Conservation (phyloP, 2,113 vertebrate genomes). For the Seriola rivoliana region DNA sequence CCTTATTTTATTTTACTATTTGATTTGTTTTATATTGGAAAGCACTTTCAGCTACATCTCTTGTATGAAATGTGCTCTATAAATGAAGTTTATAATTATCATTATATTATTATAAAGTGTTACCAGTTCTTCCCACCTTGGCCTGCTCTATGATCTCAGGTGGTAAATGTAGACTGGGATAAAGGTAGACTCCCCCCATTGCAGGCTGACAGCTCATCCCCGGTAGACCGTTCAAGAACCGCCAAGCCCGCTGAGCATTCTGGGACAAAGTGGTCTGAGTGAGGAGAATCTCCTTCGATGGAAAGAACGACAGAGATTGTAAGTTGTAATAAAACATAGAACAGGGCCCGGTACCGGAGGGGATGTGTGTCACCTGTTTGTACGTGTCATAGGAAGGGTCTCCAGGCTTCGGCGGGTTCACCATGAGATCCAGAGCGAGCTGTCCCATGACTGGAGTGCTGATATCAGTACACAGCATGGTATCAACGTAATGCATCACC, state of each 20-base stretch:
- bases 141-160: conserved; percentile 44
- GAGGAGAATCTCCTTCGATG: conserved; percentile 59
- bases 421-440: conserved; percentile 76
- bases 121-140: conserved; percentile 44
- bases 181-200: conserved; percentile 71
- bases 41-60: no score
- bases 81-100: no score
- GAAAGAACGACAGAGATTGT: background rate
- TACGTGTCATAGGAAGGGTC: conserved; percentile 67
- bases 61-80: no score
- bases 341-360: background rate
- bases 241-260: conserved; percentile 61
- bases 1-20: no score
- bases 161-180: conserved; percentile 64
- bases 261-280: conserved; percentile 52
- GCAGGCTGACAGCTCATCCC: conserved; percentile 73
- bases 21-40: no score
- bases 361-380: conserved; percentile 38
- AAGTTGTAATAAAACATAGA: background rate
- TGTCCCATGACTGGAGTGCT: conserved; percentile 69
- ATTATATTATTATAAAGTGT: no score
- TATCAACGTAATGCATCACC: conserved; percentile 49
- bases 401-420: conserved; percentile 67
- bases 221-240: conserved; percentile 66
- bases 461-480: conserved; percentile 55